Evolutionary conservation across 2,888 invertebrate genomes (phyloP).

Genomic region (Eupelmus urozonus): DNA sequence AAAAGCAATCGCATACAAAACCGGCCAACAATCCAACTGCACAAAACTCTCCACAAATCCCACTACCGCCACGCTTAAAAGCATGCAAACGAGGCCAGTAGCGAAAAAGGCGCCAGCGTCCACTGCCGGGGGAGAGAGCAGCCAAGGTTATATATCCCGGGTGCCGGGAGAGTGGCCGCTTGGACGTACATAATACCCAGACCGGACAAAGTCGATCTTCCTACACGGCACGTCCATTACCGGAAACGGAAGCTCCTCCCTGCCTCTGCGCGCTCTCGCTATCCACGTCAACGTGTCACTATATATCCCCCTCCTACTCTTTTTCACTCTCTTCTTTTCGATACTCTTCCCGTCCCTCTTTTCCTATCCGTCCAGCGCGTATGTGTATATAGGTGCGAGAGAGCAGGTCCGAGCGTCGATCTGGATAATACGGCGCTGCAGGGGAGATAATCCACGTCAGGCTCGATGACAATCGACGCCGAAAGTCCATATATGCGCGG

Average conservation of each 20-base stretch:
- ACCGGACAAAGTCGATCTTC: slow-evolving; percentile 63
- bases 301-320: slow-evolving; percentile 1
- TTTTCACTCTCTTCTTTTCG: slow-evolving; percentile 1
- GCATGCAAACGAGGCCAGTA: too few species aligned
- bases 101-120: too few species aligned
- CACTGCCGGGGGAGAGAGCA: too few species aligned
- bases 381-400: background rate
- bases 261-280: slow-evolving; percentile 51
- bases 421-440: too few species aligned
- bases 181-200: too few species aligned
- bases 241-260: slow-evolving; percentile 77
- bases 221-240: slow-evolving; percentile 71
- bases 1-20: too few species aligned
- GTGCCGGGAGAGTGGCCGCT: too few species aligned
- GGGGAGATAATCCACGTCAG: slow-evolving; percentile 48
- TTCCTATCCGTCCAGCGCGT: background rate
- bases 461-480: slow-evolving; percentile 50
- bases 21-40: too few species aligned
- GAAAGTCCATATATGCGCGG: slow-evolving; percentile 28
- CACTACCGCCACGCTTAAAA: too few species aligned
- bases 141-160: too few species aligned
- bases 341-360: background rate
- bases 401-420: background rate
- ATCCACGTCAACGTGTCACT: slow-evolving; percentile 57
- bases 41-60: too few species aligned